Percentiles rank a stretch among this genome's conserved stretches.
These are phyloP conservation scores for Aethes cnicana DNA, from an alignment of 2,888 invertebrate genomes.

Conservation along the genomic window DNA sequence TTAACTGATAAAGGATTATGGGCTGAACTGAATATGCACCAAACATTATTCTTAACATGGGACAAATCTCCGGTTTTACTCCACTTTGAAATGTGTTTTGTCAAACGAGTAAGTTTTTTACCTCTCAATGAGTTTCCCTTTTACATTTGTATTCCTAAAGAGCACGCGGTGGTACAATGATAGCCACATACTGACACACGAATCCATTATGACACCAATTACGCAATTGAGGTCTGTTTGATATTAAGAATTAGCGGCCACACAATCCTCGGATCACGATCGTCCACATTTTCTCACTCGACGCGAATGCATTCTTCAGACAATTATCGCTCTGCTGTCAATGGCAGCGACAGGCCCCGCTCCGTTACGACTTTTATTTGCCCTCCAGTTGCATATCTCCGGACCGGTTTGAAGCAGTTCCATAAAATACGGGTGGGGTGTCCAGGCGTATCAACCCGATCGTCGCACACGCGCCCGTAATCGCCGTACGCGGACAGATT, in stretches of 20 bases:
- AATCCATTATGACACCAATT: constrained; percentile 13
- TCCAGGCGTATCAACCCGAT: constrained; percentile 62
- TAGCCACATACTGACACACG: too few relatives aligned
- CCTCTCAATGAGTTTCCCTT: too few relatives aligned
- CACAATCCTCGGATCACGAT: constrained; percentile 35
- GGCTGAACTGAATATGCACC: too few relatives aligned
- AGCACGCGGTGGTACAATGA: too few relatives aligned
- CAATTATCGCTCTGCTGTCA: constrained; percentile 49
- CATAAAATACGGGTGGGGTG: constrained; percentile 56
- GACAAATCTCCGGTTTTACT: too few relatives aligned
- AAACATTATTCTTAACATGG: too few relatives aligned
- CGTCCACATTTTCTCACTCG: constrained; percentile 43
- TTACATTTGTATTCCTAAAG: too few relatives aligned
- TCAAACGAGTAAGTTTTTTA: too few relatives aligned
- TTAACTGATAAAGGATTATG: too few relatives aligned
- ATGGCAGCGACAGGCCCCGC: constrained; percentile 46
- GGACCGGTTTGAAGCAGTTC: constrained; percentile 56
- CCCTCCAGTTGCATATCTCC: constrained; percentile 54
- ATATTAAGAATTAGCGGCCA: constrained; percentile 30
- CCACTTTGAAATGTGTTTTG: too few relatives aligned
- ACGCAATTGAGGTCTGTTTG: constrained; percentile 24
- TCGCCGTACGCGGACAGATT: constrained; percentile 65
- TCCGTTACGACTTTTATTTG: constrained; percentile 73
- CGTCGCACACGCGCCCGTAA: constrained; percentile 68
- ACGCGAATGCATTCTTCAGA: constrained; percentile 61